Evolutionary conservation across 1,140 invertebrate genomes (phyloP).

Genomic region (Drosophila lini): DNA sequence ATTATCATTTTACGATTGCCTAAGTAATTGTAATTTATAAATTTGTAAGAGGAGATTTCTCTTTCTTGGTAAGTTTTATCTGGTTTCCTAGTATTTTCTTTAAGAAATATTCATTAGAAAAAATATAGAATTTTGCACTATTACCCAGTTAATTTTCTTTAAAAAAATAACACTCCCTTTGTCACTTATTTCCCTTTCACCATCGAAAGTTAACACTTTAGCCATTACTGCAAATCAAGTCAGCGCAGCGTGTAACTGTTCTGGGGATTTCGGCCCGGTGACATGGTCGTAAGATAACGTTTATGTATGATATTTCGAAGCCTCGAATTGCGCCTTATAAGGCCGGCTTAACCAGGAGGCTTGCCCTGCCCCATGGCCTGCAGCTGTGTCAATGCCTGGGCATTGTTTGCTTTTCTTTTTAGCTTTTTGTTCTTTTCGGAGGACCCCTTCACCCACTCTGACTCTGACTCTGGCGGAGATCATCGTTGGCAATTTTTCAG

Average conservation of each 20-base stretch:
- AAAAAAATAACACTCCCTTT: background rate
- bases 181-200: conserved; percentile 6
- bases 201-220: conserved; percentile 8
- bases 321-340: conserved; percentile 35
- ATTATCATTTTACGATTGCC: background rate
- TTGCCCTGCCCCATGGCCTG: conserved; percentile 49
- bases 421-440: background rate
- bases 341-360: conserved; percentile 52
- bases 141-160: background rate
- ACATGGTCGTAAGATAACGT: conserved; percentile 51
- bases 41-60: no score
- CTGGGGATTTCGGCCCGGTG: conserved; percentile 28
- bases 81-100: background rate
- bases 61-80: background rate
- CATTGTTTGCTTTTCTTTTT: conserved; percentile 18
- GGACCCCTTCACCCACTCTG: conserved; percentile 20
- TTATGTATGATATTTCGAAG: conserved; percentile 43
- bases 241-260: conserved; percentile 52
- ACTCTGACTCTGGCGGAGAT: conserved; percentile 29
- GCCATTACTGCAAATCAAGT: conserved; percentile 40
- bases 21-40: background rate
- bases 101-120: no score
- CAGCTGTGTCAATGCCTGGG: conserved; percentile 70
- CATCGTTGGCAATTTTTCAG: conserved; percentile 71
- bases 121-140: background rate